Percentiles rank a stretch among this genome's conserved stretches.
Conservation (phyloP, 2,113 vertebrate genomes). For the Eulacestoma nigropectus region DNA sequence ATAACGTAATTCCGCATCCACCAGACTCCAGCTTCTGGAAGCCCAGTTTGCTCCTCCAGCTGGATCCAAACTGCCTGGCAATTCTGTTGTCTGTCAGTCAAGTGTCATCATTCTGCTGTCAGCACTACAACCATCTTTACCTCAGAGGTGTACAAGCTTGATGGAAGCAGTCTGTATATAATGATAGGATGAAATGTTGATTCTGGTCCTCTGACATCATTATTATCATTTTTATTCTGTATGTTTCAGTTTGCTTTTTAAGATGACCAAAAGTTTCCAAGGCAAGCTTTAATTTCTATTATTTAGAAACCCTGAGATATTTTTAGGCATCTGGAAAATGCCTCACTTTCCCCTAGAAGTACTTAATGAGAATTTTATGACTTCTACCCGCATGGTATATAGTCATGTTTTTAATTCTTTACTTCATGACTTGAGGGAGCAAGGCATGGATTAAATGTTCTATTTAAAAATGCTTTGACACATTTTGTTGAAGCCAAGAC, state of each 20-base stretch:
- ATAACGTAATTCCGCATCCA: not conserved
- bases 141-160: not conserved
- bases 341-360: not conserved
- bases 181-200: not conserved
- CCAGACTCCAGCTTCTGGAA: not conserved
- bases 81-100: not conserved
- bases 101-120: not conserved
- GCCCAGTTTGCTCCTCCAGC: not conserved
- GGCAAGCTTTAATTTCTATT: not conserved
- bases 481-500: constrained; percentile 9
- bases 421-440: accelerated
- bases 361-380: not conserved
- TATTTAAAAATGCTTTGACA: constrained; percentile 11
- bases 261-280: not conserved
- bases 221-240: not conserved
- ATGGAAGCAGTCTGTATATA: not conserved
- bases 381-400: not conserved
- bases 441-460: not conserved
- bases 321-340: not conserved
- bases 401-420: not conserved
- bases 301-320: not conserved
- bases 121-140: not conserved
- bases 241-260: not conserved
- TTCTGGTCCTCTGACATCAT: not conserved
- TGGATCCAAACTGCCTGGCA: not conserved